These are phyloP conservation scores for Pristionchus fissidentatus DNA, from an alignment of 2,888 invertebrate species.

Conservation along the genomic window DNA sequence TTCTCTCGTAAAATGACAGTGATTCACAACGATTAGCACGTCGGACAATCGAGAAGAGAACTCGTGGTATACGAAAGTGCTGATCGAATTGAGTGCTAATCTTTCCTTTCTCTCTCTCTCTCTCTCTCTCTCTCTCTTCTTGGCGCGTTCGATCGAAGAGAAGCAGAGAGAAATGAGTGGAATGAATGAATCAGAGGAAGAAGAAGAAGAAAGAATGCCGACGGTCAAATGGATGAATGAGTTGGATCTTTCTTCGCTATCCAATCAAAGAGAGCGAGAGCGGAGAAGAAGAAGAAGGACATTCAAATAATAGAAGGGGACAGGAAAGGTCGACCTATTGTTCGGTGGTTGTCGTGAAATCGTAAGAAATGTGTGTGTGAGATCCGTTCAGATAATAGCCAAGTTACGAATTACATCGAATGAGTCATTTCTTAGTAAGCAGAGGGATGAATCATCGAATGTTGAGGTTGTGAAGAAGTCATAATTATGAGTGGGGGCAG, in stretches of 20 bases:
- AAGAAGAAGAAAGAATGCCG: not conserved
- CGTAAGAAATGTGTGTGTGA: not conserved
- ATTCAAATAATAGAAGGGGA: conserved; percentile 22
- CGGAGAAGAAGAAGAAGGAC: conserved; percentile 27
- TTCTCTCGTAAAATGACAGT: not conserved
- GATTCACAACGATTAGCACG: not conserved
- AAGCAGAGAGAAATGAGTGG: too few relatives aligned
- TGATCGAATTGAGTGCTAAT: too few relatives aligned
- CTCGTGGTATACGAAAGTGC: too few relatives aligned
- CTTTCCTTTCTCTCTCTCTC: too few relatives aligned
- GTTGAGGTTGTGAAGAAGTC: not conserved
- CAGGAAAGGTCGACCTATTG: not conserved
- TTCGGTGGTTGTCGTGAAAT: not conserved
- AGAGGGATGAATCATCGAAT: not conserved
- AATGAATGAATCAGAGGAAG: not conserved
- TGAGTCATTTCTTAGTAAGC: not conserved
- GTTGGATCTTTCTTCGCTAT: conserved; percentile 1
- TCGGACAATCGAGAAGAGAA: not conserved
- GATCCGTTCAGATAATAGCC: too few relatives aligned
- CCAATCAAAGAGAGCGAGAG: conserved; percentile 22
- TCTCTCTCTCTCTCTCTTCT: too few relatives aligned
- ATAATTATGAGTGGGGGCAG: not conserved
- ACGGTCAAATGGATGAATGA: not conserved
- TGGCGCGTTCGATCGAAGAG: too few relatives aligned
- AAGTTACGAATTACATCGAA: not conserved